These are phyloP conservation scores for Biston betularia DNA, from an alignment of 2,888 invertebrate species.

Conservation along the genomic window DNA sequence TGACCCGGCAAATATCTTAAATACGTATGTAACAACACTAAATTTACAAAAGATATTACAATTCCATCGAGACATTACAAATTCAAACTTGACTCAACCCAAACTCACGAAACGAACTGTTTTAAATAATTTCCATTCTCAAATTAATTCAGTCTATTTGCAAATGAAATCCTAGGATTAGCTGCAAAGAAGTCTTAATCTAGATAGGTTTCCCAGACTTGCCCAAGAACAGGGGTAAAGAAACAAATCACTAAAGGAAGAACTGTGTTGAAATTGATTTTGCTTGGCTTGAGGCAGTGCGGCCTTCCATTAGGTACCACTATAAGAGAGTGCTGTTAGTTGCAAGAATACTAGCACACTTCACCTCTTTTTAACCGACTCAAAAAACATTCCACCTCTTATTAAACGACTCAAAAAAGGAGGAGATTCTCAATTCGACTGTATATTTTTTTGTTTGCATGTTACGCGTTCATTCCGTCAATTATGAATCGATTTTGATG, in stretches of 20 bases:
- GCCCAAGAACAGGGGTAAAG: slow-evolving; percentile 20
- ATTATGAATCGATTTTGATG: no score
- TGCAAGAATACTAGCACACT: slow-evolving; percentile 4
- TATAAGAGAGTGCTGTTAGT: slow-evolving; percentile 1
- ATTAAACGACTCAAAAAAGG: no score
- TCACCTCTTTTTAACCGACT: not conserved
- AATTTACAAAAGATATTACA: not conserved
- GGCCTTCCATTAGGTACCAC: slow-evolving; percentile 55
- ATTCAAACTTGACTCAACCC: not conserved
- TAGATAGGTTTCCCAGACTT: slow-evolving; percentile 31
- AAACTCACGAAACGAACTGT: not conserved
- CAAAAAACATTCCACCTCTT: no score
- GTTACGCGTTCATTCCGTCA: no score
- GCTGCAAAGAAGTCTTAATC: slow-evolving; percentile 29
- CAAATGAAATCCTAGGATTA: slow-evolving; percentile 44
- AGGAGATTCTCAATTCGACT: no score
- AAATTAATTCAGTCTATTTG: slow-evolving; percentile 25
- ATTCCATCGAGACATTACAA: not conserved
- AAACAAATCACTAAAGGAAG: slow-evolving; percentile 34
- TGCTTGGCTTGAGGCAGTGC: slow-evolving; percentile 56
- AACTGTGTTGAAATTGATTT: slow-evolving; percentile 73
- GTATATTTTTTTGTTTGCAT: no score
- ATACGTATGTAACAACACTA: no score
- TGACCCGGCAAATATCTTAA: no score
- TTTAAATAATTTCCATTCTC: slow-evolving; percentile 2